Base-by-base conservation (phyloP, 2,113 vertebrate genomes). In the Chloebia gouldiae region DNA sequence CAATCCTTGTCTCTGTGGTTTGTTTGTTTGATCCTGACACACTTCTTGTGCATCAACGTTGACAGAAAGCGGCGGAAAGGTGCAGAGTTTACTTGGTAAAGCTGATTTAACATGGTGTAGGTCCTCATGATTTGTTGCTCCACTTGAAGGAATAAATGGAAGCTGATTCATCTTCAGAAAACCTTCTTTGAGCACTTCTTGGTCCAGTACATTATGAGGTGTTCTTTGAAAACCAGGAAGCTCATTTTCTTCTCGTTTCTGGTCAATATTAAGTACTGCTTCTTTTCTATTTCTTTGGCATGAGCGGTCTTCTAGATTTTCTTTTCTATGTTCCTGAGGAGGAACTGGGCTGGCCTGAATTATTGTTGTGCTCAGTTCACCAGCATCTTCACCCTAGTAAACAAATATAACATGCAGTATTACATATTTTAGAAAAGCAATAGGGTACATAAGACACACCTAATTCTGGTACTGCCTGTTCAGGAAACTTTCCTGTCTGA, bases 321-420 rank as follows among this genome's bases (percentile, higher is more conserved):
- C 70, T 44, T 84, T 21, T 81, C 31, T 71, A 20, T 89, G 90
- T 22, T 98, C 98, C 83, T 97, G 86, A 0, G 92, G 97, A 63
- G 98, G 98, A 68, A 98, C 96, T 44, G 99, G 99, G 94, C 99
- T 99, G 78, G 98, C 97, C 91, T 94, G 97, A 96, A 99, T 95
- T 95, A 99, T 98, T 65, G 99, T 99, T 81, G 99, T 99, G 95
- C 99, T 99, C 85, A 99, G 95, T 4, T 98, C 98, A 97, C 97
- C 97, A 51, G 95, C 96, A 59, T 95, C 88, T 88, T 98, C 98
- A 59, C 35, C 98, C 99, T 99, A 97, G 75, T 49, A 96, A 66
- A 13, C 40, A 77, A 94, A 92, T 17, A 45, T 0, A 49, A 65
- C 25, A 84, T 4, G 22, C 30, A 88, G 18, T 31, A 86, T 93